A percentile compares a stretch with the other conserved stretches of the same genome.
These are phyloP conservation scores for Scarus forsteni DNA, from an alignment of 2,797 vertebrate genomes.

Conservation along the genomic window DNA sequence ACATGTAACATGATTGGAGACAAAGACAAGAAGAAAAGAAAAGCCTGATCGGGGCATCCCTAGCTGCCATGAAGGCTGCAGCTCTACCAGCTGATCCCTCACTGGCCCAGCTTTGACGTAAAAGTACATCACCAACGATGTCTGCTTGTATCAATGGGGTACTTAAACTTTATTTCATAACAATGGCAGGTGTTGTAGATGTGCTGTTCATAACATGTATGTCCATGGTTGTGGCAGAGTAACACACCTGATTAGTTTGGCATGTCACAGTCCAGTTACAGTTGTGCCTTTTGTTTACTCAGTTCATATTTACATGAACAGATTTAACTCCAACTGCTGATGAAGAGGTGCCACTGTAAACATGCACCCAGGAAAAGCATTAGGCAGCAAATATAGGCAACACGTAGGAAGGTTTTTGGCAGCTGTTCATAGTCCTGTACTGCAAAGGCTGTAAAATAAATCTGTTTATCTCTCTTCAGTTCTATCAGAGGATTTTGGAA, in stretches of 20 bases:
- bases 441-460: background rate
- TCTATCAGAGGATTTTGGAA: slow-evolving; percentile 15
- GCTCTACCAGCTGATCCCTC: too few relatives aligned
- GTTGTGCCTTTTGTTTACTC: slow-evolving; percentile 12
- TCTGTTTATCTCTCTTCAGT: slow-evolving; percentile 24
- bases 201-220: too few relatives aligned
- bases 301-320: slow-evolving; percentile 19
- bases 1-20: too few relatives aligned
- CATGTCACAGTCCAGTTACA: too few relatives aligned
- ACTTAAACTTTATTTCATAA: too few relatives aligned
- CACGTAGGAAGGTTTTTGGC: background rate
- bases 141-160: too few relatives aligned
- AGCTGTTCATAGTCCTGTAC: slow-evolving; percentile 2
- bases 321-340: slow-evolving; percentile 13
- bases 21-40: too few relatives aligned
- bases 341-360: slow-evolving; percentile 14
- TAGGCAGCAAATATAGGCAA: background rate
- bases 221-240: background rate
- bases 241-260: background rate
- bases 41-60: too few relatives aligned
- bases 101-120: too few relatives aligned
- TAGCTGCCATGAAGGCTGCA: too few relatives aligned
- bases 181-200: too few relatives aligned
- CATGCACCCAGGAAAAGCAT: slow-evolving; percentile 9
- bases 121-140: too few relatives aligned